phyloP scores from a whole-genome alignment of 2,797 vertebrate genomes.

The Columba guinea region DNA sequence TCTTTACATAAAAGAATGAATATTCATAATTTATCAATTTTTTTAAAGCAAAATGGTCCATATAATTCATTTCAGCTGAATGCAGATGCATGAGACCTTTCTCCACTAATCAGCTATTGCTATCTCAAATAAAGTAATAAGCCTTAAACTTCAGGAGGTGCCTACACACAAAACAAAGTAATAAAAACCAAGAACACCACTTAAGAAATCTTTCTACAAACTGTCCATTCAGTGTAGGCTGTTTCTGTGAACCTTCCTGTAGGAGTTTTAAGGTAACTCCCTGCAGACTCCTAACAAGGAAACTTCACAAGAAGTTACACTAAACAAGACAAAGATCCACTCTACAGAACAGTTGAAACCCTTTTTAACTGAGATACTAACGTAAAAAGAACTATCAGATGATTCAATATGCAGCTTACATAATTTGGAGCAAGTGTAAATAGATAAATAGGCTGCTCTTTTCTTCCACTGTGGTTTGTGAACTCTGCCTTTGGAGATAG shows the following conservation, averaged over 20 bases:
- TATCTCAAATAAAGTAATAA: background rate
- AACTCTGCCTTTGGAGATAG: background rate
- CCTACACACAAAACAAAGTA: background rate
- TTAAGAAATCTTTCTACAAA: background rate
- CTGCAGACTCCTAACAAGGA: background rate
- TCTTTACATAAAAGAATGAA: conserved; percentile 16
- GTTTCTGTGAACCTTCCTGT: background rate
- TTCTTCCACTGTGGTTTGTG: background rate
- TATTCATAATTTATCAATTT: conserved; percentile 14
- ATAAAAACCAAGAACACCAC: background rate
- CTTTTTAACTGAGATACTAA: background rate
- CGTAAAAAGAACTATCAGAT: background rate
- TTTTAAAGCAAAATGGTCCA: conserved; percentile 21
- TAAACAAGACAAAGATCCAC: background rate
- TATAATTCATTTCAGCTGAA: background rate
- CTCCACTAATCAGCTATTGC: background rate
- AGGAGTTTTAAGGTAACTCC: background rate
- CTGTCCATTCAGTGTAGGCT: background rate
- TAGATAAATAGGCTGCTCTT: conserved; percentile 7
- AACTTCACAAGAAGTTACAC: background rate
- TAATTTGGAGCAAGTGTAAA: conserved; percentile 16
- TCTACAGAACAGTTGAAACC: background rate
- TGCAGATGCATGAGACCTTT: background rate
- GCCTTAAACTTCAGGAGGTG: background rate
- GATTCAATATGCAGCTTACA: background rate